phyloP scores from a whole-genome alignment of 2,888 invertebrate genomes.

The Meloe dianella region DNA sequence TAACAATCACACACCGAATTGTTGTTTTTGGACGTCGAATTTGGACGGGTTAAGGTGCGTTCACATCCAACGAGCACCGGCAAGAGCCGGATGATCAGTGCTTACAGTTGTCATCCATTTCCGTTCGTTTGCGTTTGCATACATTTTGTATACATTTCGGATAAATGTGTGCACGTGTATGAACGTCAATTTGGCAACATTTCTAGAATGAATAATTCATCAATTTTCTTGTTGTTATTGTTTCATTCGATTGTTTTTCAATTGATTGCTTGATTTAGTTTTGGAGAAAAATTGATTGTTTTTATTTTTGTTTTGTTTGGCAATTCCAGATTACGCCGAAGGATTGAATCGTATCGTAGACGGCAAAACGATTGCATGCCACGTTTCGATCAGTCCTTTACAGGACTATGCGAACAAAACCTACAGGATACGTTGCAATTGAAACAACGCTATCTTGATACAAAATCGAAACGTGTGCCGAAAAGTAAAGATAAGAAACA shows the following conservation, averaged over 20 bases:
- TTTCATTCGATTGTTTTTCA: not conserved
- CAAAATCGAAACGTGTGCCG: slow-evolving; percentile 85
- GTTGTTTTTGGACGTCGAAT: no score
- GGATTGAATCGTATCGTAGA: slow-evolving; percentile 86
- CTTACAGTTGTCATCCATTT: no score
- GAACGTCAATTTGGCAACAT: slow-evolving; percentile 10
- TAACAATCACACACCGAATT: no score
- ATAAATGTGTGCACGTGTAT: not conserved
- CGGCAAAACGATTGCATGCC: slow-evolving; percentile 87
- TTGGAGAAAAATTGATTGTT: not conserved
- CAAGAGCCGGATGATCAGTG: no score
- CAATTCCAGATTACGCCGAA: slow-evolving; percentile 67
- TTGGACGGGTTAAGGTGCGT: no score
- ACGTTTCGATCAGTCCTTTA: slow-evolving; percentile 86
- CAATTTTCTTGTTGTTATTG: not conserved
- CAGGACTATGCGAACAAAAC: slow-evolving; percentile 87
- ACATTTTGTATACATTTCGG: no score
- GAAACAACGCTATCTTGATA: slow-evolving; percentile 89
- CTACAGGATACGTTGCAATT: slow-evolving; percentile 86
- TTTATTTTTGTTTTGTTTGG: slow-evolving; percentile 17
- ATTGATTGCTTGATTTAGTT: not conserved
- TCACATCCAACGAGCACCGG: no score
- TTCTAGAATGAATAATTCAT: slow-evolving; percentile 10
- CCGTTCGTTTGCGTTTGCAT: no score
- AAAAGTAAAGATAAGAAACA: slow-evolving; percentile 80